Evolutionary conservation across 2,113 vertebrate species (phyloP).

Genomic region (Bos indicus): DNA sequence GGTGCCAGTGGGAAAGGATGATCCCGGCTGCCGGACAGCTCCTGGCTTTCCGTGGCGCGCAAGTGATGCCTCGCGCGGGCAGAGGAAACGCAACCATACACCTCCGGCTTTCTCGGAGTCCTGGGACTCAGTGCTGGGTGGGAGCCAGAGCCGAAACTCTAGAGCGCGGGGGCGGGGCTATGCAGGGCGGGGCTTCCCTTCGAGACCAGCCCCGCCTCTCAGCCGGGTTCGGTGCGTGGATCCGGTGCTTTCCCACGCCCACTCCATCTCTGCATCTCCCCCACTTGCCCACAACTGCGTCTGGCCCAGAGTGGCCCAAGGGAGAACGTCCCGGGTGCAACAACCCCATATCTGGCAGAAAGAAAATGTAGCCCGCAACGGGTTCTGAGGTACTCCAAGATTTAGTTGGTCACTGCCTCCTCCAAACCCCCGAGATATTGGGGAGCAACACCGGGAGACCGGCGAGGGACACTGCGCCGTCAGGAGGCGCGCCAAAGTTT

Average conservation of each 20-base stretch:
- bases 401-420: neutral
- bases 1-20: neutral
- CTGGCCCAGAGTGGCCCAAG: neutral
- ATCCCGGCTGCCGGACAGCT: neutral
- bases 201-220: neutral
- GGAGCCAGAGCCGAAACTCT: neutral
- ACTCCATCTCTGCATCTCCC: neutral
- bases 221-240: neutral
- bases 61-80: neutral
- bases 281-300: neutral
- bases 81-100: neutral
- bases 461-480: neutral
- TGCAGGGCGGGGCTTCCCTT: neutral
- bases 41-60: neutral
- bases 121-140: neutral
- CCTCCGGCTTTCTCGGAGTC: neutral
- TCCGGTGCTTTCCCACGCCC: neutral
- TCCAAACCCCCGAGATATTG: neutral
- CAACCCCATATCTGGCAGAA: neutral
- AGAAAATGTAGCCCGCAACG: neutral
- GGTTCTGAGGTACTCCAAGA: neutral
- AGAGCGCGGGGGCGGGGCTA: slow-evolving; percentile 27
- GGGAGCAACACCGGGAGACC: neutral
- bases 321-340: neutral
- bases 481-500: neutral